These are phyloP conservation scores for Melinopterus prodromus DNA, from an alignment of 2,888 invertebrate species.

Conservation along the genomic window DNA sequence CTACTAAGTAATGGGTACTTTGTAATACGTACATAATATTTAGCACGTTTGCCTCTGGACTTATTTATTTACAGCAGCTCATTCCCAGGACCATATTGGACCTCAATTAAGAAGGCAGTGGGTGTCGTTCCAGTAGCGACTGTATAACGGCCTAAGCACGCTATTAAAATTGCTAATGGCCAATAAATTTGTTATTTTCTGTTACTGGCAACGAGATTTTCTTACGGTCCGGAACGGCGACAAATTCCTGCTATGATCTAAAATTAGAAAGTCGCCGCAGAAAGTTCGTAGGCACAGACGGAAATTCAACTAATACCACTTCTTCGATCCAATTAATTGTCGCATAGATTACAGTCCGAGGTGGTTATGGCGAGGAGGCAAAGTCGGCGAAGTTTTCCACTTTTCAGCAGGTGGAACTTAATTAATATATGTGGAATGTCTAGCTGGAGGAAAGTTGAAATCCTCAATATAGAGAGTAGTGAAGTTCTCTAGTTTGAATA, in stretches of 20 bases:
- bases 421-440: not conserved
- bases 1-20: not conserved
- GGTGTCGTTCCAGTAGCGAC: not conserved
- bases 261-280: not conserved
- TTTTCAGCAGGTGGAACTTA: not conserved
- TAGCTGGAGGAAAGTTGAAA: not conserved
- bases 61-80: not conserved
- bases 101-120: not conserved
- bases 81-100: not conserved
- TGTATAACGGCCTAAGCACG: not conserved
- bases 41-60: not conserved
- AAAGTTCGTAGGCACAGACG: not conserved
- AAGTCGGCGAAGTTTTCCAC: not conserved
- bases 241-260: not conserved
- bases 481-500: too few species aligned
- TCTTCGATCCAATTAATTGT: not conserved
- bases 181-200: not conserved
- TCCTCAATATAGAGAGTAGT: too few species aligned
- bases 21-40: not conserved
- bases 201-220: not conserved
- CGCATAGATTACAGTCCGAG: not conserved
- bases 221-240: not conserved
- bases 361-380: too few species aligned
- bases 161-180: not conserved
- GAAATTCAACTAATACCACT: not conserved